Evolutionary conservation across 1,140 invertebrate genomes (phyloP).

Genomic region (Sycophaga agraensis): DNA sequence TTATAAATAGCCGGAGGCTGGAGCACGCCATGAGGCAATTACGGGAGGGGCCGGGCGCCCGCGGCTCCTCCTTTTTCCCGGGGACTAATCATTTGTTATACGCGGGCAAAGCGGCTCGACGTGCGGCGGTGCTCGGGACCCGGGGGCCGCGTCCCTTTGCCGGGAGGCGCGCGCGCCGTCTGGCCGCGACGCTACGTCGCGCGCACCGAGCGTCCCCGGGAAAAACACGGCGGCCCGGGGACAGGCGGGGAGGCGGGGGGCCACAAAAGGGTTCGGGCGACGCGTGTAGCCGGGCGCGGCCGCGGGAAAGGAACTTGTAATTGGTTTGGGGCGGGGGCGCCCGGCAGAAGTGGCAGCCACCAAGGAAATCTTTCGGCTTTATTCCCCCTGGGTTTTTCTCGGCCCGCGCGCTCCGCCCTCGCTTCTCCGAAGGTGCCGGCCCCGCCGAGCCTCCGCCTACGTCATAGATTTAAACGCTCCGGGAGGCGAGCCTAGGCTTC

Average conservation of each 20-base stretch:
- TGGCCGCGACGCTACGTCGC: constrained; percentile 1
- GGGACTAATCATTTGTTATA: no score
- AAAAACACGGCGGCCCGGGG: no score
- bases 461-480: background rate
- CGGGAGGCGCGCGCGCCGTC: constrained; percentile 8
- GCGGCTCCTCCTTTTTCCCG: no score
- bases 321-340: constrained; percentile 17
- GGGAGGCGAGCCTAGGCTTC: no score
- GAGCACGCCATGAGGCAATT: no score
- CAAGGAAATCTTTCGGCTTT: constrained; percentile 29
- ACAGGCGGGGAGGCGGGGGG: background rate
- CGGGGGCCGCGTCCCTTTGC: no score
- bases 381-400: constrained; percentile 26
- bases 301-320: constrained; percentile 25
- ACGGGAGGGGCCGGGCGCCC: no score
- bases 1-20: no score
- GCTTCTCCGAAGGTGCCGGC: background rate
- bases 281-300: background rate
- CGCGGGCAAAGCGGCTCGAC: no score
- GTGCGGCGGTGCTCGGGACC: no score
- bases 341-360: constrained; percentile 25
- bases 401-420: background rate
- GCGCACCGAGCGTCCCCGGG: background rate
- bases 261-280: constrained; percentile 13
- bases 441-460: background rate